Base-by-base conservation (phyloP, 2,888 invertebrate species). In the Altica lythri region DNA sequence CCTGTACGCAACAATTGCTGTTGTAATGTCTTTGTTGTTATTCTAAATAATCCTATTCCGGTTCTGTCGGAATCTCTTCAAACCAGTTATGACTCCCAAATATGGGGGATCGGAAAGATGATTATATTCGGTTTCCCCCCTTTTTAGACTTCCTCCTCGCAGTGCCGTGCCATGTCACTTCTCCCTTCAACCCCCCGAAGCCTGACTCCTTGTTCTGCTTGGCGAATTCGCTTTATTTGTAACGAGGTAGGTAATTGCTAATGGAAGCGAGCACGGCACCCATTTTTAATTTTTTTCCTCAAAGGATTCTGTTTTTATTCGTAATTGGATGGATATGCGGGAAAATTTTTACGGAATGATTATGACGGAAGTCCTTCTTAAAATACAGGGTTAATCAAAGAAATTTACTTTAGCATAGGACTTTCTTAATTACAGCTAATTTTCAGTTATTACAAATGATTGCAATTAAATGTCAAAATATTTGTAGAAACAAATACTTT, bases 81-180 rank as follows among this genome's bases (percentile, higher is more conserved):
- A 64, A 64, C 64, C 67, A 63, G 69, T 68, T 69, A 71, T 71
- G 69, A 70, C 68, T 70, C 66, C 68, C 66, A 71, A 70, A 71
- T 71, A 70, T 70, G 54, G 68, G 70, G 70, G 69, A 68, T 64
- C 65, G 63, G 66, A 68, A 68, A 68, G 68, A 68, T 69, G 67
- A 70, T 70, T 71, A 68, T 69, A 68, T 69, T 66, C 66, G 60
- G 65, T 61, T 47, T 59, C 51, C 57, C 57, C 50, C 54, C 44
- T 14, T 25, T 37, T 46, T 19, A 25, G 18, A 52, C 19, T 44
- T 32, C 42, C 44, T 34, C 29, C 17, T 29, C 45, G n/a, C n/a
- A n/a, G n/a, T n/a, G n/a, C n/a, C n/a, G n/a, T n/a, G n/a, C n/a
- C n/a, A n/a, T n/a, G n/a, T n/a, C n/a, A n/a, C n/a, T n/a, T n/a